Percentiles rank a stretch among this genome's conserved stretches.
phyloP scores from a whole-genome alignment of 1,140 invertebrate species.

The Sycophaga agraensis region DNA sequence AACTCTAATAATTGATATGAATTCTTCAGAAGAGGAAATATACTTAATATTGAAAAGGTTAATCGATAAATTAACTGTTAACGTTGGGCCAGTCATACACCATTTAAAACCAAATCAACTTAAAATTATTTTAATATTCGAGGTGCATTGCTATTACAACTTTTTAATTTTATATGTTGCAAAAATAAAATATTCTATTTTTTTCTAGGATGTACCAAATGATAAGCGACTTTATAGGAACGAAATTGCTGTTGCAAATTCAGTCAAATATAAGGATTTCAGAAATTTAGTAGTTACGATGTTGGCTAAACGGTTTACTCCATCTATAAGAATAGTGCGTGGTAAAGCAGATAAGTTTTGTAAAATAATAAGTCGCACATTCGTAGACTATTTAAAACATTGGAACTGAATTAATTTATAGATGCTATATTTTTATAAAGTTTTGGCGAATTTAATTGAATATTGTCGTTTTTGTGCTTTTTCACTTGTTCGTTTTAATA shows the following conservation, averaged over 20 bases:
- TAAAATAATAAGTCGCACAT: slow-evolving; percentile 30
- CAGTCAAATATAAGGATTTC: slow-evolving; percentile 6
- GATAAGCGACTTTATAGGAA: slow-evolving; percentile 18
- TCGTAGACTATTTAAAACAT: slow-evolving; percentile 34
- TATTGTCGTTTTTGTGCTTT: background rate
- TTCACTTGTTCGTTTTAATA: no score
- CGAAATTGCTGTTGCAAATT: background rate
- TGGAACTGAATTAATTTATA: slow-evolving; percentile 10
- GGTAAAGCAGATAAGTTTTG: slow-evolving; percentile 23
- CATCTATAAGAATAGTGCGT: slow-evolving; percentile 22
- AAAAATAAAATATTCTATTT: slow-evolving; percentile 6
- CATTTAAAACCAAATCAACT: slow-evolving; percentile 26
- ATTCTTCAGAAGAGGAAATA: slow-evolving; percentile 42
- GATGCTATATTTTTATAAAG: background rate
- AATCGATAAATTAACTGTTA: slow-evolving; percentile 28
- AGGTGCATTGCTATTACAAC: slow-evolving; percentile 26
- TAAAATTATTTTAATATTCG: slow-evolving; percentile 32
- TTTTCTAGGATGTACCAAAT: slow-evolving; percentile 31
- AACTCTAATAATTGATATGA: slow-evolving; percentile 34
- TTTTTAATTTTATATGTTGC: background rate
- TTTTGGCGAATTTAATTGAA: background rate
- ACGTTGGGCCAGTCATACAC: slow-evolving; percentile 33
- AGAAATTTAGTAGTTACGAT: slow-evolving; percentile 26
- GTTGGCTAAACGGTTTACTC: slow-evolving; percentile 31
- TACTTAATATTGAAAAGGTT: slow-evolving; percentile 35